phyloP scores from a whole-genome alignment of 1,140 invertebrate species.

The Cherax destructor region DNA sequence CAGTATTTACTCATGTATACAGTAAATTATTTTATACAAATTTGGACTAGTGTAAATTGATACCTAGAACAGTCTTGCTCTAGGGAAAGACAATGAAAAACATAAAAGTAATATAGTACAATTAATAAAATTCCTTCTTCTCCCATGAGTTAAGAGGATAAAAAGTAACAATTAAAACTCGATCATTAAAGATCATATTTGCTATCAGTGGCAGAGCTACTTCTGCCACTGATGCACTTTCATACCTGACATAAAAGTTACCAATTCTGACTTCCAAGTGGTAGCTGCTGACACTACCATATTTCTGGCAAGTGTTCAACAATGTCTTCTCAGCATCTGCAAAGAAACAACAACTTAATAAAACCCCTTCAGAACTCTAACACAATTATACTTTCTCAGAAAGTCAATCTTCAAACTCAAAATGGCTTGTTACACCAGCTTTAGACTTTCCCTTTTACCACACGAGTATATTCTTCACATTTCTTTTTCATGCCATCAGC shows the following conservation, averaged over 20 bases:
- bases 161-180: background rate
- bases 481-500: too few species aligned
- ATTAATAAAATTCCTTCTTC: background rate
- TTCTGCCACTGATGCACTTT: background rate
- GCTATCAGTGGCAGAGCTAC: background rate
- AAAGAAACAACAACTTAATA: background rate
- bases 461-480: too few species aligned
- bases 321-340: background rate
- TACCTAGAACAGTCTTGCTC: too few species aligned
- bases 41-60: too few species aligned
- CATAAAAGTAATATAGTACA: background rate
- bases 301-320: background rate
- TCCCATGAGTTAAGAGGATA: background rate
- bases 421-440: too few species aligned
- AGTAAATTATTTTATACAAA: too few species aligned
- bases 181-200: background rate
- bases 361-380: too few species aligned
- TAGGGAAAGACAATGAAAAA: background rate
- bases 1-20: too few species aligned
- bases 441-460: too few species aligned
- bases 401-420: too few species aligned
- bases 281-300: background rate
- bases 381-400: too few species aligned
- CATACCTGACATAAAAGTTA: background rate
- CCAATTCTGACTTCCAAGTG: background rate